Percentiles rank a stretch among this genome's conserved stretches.
phyloP scores from a whole-genome alignment of 2,113 vertebrate genomes.

The Bos javanicus region DNA sequence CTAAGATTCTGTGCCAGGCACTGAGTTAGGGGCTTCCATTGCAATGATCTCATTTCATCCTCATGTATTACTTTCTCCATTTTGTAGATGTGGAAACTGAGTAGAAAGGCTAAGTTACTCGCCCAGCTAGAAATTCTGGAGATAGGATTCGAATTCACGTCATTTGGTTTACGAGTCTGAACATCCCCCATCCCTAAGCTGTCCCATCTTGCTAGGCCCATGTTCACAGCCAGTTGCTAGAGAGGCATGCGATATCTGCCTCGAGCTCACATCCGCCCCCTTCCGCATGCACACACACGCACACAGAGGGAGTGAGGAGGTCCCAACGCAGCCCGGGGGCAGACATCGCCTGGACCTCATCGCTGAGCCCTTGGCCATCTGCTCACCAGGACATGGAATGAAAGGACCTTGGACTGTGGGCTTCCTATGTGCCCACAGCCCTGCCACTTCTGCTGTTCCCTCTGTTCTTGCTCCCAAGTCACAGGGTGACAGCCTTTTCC shows the following conservation, averaged over 20 bases:
- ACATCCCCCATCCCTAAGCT: not conserved
- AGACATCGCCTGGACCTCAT: not conserved
- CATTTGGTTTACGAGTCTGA: not conserved
- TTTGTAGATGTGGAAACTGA: not conserved
- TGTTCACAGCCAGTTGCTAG: not conserved
- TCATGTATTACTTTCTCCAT: not conserved
- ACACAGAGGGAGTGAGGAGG: not conserved
- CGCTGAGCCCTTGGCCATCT: not conserved
- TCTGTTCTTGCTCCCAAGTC: constrained; percentile 55
- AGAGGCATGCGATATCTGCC: not conserved
- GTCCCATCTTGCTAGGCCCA: not conserved
- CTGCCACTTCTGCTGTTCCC: not conserved
- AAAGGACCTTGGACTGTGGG: not conserved
- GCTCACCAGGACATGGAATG: not conserved
- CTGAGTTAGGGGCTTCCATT: not conserved
- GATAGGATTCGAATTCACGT: not conserved
- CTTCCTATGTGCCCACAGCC: not conserved
- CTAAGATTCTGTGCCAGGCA: not conserved
- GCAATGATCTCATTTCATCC: not conserved
- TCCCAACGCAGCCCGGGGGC: no score
- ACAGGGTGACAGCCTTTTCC: constrained; percentile 48
- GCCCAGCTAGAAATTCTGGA: not conserved
- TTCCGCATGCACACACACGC: fast-evolving
- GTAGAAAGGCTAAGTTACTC: not conserved
- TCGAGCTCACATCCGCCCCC: not conserved